Conservation (phyloP, 2,113 vertebrate species). For the Spermophilus dauricus region DNA sequence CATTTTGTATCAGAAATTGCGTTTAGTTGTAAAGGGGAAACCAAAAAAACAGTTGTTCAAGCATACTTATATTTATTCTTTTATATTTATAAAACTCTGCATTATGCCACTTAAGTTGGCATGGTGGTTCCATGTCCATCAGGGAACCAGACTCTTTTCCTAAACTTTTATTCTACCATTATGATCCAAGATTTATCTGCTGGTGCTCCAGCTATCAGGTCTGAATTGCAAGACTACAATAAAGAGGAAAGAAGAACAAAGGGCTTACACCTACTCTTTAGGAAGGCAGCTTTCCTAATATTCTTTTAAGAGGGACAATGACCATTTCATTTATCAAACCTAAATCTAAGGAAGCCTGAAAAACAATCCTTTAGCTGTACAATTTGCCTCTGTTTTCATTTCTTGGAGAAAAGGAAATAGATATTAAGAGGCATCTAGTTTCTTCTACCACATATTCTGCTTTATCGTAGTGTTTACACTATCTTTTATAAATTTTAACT, state of each 20-base stretch:
- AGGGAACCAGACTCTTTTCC: neutral
- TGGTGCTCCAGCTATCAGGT: neutral
- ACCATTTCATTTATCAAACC: neutral
- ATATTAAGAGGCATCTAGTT: neutral
- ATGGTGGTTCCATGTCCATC: neutral
- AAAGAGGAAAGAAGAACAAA: neutral
- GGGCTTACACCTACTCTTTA: neutral
- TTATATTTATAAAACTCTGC: neutral
- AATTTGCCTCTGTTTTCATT: neutral
- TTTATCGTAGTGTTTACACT: neutral
- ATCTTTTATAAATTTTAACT: conserved; percentile 23
- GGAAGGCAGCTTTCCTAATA: neutral
- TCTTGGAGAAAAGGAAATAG: neutral
- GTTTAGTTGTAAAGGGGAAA: neutral
- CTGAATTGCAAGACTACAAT: neutral
- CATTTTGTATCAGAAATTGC: neutral
- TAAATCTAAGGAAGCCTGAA: too few species aligned
- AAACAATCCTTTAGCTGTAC: neutral
- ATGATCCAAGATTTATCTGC: neutral
- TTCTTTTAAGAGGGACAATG: neutral
- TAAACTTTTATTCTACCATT: neutral
- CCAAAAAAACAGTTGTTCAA: neutral
- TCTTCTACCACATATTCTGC: neutral
- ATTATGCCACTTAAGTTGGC: neutral
- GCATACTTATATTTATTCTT: neutral